A percentile compares a stretch with the other conserved stretches of the same genome.
Conservation (phyloP, 1,140 invertebrate species). For the Callitettix versicolor region DNA sequence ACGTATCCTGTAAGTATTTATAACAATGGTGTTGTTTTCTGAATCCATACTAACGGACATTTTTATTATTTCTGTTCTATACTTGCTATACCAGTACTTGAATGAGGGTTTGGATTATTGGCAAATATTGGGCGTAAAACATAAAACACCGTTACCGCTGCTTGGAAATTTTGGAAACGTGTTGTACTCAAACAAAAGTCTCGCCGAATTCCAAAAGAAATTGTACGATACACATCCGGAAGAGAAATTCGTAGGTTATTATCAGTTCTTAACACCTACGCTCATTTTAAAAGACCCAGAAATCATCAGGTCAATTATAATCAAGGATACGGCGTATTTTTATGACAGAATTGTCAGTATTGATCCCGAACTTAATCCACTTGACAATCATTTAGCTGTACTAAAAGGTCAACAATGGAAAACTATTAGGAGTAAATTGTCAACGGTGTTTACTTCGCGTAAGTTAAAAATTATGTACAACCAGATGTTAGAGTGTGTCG, state of each 20-base stretch:
- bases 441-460: constrained; percentile 42
- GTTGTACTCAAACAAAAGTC: constrained; percentile 24
- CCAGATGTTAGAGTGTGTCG: constrained; percentile 31
- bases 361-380: constrained; percentile 21
- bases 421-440: constrained; percentile 16
- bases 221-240: constrained; percentile 35
- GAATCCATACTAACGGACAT: too few species aligned
- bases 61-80: too few species aligned
- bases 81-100: constrained; percentile 30
- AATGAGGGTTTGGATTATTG: constrained; percentile 34
- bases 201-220: constrained; percentile 28
- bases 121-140: constrained; percentile 31
- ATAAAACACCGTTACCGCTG: constrained; percentile 9
- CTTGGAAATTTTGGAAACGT: constrained; percentile 15
- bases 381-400: constrained; percentile 23
- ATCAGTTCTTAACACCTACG: constrained; percentile 35
- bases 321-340: constrained; percentile 42
- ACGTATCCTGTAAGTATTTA: too few species aligned
- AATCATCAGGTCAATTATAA: constrained; percentile 36
- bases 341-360: constrained; percentile 33
- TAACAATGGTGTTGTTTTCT: too few species aligned
- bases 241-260: constrained; percentile 35
- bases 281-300: constrained; percentile 39
- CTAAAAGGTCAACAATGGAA: constrained; percentile 39
- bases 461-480: too few species aligned